Evolutionary conservation across 2,113 vertebrate species (phyloP), one percentile per base, ranked within the genome.

Genomic region (Antigone vipio): DNA sequence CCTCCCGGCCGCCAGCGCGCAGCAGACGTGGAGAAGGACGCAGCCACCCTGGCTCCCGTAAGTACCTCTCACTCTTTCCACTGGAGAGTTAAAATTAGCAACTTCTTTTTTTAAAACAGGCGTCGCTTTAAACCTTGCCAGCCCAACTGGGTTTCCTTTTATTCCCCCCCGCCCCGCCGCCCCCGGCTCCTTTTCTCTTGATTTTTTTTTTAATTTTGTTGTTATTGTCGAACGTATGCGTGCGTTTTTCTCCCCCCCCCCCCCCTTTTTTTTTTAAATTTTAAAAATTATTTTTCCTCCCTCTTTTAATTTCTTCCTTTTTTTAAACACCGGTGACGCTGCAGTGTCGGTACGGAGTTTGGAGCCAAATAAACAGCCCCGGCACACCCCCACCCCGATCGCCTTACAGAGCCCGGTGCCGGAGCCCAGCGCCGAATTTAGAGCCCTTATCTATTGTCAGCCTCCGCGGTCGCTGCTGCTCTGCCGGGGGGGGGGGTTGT

Each of bases 11-110:
- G 68, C 68, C 83, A 11, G 95, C 67, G 76, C 67, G 78, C 84
- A 44, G 94, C 73, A 52, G 85, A 56, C 81, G 49, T 4, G 92
- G 91, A 87, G 92, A 82, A 91, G 93, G 95, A 85, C 94, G 49
- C 94, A 82, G 95, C 93, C 92, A 59, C 67, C 81, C 95, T 53
- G 86, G 45, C 95, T 95, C 93, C 97, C 82, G 94, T 91, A 68
- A 95, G 97, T 89, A 83, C 95, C 81, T 88, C 95, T 95, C 94
- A 95, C 93, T 95, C 97, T 97, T 97, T 95, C 96, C 96, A 95
- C 95, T 73, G 94, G 91, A 85, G 92, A 96, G 97, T 92, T 96
- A 97, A 97, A 97, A 97, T 97, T 96, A 97, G 96, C 93, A 92
- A 56, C 93, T 88, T 75, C 93, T 95, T 84, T 95, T 95, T 88